Conservation (phyloP, 2,113 vertebrate genomes). For the Phycodurus eques region DNA sequence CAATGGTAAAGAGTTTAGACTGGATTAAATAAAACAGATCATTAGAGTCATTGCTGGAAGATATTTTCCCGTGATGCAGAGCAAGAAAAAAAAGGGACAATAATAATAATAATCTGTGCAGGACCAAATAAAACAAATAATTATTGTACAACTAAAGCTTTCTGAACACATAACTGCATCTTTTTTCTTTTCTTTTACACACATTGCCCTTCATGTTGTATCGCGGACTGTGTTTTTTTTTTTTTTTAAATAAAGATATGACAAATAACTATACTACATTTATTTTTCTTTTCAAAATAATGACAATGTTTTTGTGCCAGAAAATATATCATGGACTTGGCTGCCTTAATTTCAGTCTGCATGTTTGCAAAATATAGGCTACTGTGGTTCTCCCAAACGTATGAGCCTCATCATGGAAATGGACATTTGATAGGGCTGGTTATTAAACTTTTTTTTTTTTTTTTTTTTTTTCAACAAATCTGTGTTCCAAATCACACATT, state of each 20-base stretch:
- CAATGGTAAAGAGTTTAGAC: neutral
- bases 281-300: conserved; percentile 4
- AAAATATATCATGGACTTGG: conserved; percentile 25
- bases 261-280: neutral
- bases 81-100: neutral
- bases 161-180: neutral
- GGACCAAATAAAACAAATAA: neutral
- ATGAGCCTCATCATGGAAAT: conserved; percentile 1
- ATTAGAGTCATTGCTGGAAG: neutral
- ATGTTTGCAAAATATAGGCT: neutral
- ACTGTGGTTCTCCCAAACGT: neutral
- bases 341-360: conserved; percentile 37
- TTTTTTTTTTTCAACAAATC: conserved; percentile 17
- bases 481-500: conserved; percentile 54
- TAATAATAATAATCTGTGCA: neutral
- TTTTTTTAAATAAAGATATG: neutral
- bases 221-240: neutral
- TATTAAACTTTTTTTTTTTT: conserved; percentile 33
- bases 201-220: neutral
- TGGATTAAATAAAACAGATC: neutral
- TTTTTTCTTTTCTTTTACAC: neutral
- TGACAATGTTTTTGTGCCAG: conserved; percentile 13
- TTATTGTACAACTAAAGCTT: neutral
- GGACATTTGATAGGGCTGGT: conserved; percentile 15
- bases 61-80: neutral